Percentiles rank a stretch among this genome's conserved stretches.
phyloP scores from a whole-genome alignment of 2,888 invertebrate genomes.

The Chymomyza procnemis region DNA sequence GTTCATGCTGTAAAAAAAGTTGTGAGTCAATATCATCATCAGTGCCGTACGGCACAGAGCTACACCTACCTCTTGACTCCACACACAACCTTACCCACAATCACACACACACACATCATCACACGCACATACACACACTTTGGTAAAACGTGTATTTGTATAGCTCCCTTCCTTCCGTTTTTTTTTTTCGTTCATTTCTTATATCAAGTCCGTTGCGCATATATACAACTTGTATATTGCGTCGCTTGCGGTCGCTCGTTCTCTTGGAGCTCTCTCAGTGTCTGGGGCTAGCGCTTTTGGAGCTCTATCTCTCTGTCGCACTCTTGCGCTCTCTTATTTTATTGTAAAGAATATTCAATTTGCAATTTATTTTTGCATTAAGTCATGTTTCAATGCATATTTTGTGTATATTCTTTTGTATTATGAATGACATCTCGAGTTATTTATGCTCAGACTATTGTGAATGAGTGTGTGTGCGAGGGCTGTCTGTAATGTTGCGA shows the following conservation, averaged over 20 bases:
- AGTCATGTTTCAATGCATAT: constrained; percentile 59
- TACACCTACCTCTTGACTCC: constrained; percentile 44
- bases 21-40: constrained; percentile 64
- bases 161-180: constrained; percentile 65
- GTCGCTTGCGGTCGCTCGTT: constrained; percentile 19
- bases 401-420: constrained; percentile 38
- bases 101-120: constrained; percentile 13
- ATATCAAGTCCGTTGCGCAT: constrained; percentile 68
- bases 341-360: constrained; percentile 35
- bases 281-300: constrained; percentile 31
- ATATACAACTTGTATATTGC: constrained; percentile 57
- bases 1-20: constrained; percentile 41
- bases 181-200: constrained; percentile 50
- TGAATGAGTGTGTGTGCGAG: constrained; percentile 26
- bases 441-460: constrained; percentile 62
- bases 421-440: constrained; percentile 40
- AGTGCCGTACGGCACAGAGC: constrained; percentile 34
- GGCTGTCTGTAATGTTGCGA: constrained; percentile 33
- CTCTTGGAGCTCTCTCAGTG: constrained; percentile 3
- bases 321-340: constrained; percentile 28
- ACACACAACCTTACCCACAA: constrained; percentile 24
- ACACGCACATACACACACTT: constrained; percentile 9
- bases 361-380: constrained; percentile 63
- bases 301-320: not conserved
- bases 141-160: constrained; percentile 15